Percentiles rank a stretch among this genome's conserved stretches.
Conservation (phyloP, 92 coral and sea anemone species). For the Galaxea fascicularis region DNA sequence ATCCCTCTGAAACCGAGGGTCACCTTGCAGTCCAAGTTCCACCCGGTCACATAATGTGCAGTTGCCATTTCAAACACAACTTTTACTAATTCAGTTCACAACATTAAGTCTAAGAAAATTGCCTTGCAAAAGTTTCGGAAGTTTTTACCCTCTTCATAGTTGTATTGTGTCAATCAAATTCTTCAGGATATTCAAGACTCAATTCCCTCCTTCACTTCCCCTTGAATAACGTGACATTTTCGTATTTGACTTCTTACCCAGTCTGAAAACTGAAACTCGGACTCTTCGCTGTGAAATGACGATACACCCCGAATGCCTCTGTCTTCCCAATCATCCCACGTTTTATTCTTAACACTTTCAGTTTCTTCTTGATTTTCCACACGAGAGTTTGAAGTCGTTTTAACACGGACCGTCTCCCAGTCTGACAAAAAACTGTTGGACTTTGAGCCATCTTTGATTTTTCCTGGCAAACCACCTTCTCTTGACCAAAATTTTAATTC, state of each 20-base stretch:
- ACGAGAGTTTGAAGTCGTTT: slow-evolving; percentile 17
- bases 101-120: too few relatives aligned
- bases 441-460: background rate
- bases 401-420: slow-evolving; percentile 36
- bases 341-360: background rate
- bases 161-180: background rate
- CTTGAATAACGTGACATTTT: slow-evolving; percentile 46
- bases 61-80: too few relatives aligned
- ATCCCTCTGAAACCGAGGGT: too few relatives aligned
- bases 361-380: background rate
- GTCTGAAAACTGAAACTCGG: slow-evolving; percentile 53
- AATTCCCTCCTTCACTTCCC: background rate
- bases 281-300: slow-evolving; percentile 3
- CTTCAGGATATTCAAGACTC: background rate
- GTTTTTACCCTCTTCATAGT: background rate
- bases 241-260: slow-evolving; percentile 40
- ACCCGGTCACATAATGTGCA: too few relatives aligned
- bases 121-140: too few relatives aligned
- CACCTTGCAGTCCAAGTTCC: too few relatives aligned
- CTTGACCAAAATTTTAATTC: background rate
- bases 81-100: too few relatives aligned
- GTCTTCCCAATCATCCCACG: slow-evolving; percentile 2
- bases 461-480: background rate
- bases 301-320: background rate
- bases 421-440: slow-evolving; percentile 47